A percentile compares a stretch with the other conserved stretches of the same genome.
phyloP scores from a whole-genome alignment of 2,888 invertebrate species.

The Calephelis perditalis region DNA sequence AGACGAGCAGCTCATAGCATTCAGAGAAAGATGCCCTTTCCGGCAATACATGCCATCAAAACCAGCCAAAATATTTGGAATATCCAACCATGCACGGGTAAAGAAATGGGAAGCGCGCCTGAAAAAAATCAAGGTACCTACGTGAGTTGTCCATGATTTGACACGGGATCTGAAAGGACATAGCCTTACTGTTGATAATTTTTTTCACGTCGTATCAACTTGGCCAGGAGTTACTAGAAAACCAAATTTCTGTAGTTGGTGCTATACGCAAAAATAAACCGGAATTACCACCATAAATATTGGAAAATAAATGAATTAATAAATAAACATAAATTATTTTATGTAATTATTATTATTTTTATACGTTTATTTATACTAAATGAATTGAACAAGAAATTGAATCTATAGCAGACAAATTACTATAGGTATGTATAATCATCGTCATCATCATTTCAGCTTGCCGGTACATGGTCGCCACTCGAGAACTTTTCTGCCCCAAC shows the following conservation, averaged over 20 bases:
- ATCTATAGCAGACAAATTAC: too few relatives aligned
- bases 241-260: neutral
- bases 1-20: too few relatives aligned
- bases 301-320: too few relatives aligned
- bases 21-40: too few relatives aligned
- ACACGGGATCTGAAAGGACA: neutral
- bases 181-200: neutral
- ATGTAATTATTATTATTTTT: too few relatives aligned
- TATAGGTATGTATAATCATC: too few relatives aligned
- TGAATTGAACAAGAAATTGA: too few relatives aligned
- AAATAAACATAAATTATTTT: too few relatives aligned
- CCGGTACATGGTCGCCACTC: too few relatives aligned
- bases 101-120: neutral
- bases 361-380: too few relatives aligned
- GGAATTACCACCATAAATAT: neutral
- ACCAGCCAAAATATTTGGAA: neutral
- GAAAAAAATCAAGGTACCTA: conserved; percentile 9
- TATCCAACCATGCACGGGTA: conserved; percentile 3
- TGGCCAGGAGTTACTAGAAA: neutral
- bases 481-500: too few relatives aligned
- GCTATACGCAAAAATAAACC: conserved; percentile 13
- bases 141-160: neutral
- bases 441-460: too few relatives aligned
- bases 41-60: conserved; percentile 8
- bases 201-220: conserved; percentile 11